Evolutionary conservation across 2,113 vertebrate genomes (phyloP).

Genomic region (Petroica traversi): DNA sequence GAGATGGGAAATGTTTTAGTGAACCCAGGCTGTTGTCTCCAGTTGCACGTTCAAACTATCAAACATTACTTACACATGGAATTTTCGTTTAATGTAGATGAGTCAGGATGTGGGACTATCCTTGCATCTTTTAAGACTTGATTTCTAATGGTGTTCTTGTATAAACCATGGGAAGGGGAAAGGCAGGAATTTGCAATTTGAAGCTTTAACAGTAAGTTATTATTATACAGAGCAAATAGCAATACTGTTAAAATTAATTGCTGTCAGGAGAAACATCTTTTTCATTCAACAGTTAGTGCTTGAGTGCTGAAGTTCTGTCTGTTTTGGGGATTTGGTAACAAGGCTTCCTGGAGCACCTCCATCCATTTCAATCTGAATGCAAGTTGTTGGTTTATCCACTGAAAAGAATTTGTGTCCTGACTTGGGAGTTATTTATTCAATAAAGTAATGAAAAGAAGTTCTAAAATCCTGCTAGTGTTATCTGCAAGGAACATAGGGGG

Average conservation of each 20-base stretch:
- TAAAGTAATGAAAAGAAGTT: not conserved
- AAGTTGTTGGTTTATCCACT: not conserved
- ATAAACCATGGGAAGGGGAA: not conserved
- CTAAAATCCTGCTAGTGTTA: not conserved
- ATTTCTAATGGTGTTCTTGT: not conserved
- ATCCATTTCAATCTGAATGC: not conserved
- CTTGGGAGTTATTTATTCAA: not conserved
- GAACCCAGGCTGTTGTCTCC: not conserved
- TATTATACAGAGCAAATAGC: not conserved
- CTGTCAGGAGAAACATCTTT: not conserved
- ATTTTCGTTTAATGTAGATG: not conserved
- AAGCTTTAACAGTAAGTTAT: not conserved
- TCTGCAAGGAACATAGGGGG: not conserved
- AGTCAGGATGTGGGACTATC: not conserved
- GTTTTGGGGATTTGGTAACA: not conserved
- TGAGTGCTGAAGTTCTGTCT: not conserved
- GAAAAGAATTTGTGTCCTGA: not conserved
- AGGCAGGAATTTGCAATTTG: not conserved
- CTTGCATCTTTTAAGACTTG: not conserved
- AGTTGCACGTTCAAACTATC: not conserved
- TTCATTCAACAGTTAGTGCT: not conserved
- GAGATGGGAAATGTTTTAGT: not conserved
- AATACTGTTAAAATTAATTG: not conserved
- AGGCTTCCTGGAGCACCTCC: not conserved
- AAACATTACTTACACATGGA: not conserved